Base-by-base conservation (phyloP, 2,888 invertebrate species). In the Drosophila fulvimacula region DNA sequence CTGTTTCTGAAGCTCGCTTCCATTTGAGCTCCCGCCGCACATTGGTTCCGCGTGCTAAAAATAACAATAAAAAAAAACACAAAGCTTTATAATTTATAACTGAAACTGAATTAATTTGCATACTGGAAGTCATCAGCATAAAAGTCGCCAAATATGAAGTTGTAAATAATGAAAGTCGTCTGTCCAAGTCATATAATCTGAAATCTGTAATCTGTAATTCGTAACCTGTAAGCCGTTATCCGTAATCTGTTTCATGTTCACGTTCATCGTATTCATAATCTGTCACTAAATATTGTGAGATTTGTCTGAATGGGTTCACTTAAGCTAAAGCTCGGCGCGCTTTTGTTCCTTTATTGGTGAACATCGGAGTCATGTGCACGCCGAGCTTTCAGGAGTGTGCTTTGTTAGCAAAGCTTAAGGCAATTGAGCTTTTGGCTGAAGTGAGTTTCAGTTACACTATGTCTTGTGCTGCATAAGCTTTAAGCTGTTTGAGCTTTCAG, bases 1-100 rank as follows among this genome's bases (percentile, higher is more conserved):
- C 13, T 15, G 27, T 5, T 27, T 27, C 27, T 27, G 27, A 27
- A 27, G 27, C 27, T 27, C 27, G 27, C 27, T 27, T 27, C 27
- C 36, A 6, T 24, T 24, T 24, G 24, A 24, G 24, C 4, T 24
- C 24, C 24, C 24, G 11, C 21, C 34, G 66, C 66, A 75, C 75
- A 75, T 60, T 75, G 75, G 78, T 77, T 44, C 36, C 36, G 36
- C 5, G 11, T 38, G 17, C 17, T 32, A 56, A 27, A 42, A 55
- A 41, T 41, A 53, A 9, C 24, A 19, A 13, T 2, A 17, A 24
- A 24, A 17, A 5, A 60, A 11, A 19, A 53, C 4, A 5, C 0
- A 11, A 27, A 1, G 3, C 3, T 30, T 30, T 30, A 30, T 10
- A 15, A 30, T 10, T 30, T 30, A 30, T 30, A 15, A 11, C n/a